Base-by-base conservation (phyloP, 2,113 vertebrate species). In the Hippocampus comes region DNA sequence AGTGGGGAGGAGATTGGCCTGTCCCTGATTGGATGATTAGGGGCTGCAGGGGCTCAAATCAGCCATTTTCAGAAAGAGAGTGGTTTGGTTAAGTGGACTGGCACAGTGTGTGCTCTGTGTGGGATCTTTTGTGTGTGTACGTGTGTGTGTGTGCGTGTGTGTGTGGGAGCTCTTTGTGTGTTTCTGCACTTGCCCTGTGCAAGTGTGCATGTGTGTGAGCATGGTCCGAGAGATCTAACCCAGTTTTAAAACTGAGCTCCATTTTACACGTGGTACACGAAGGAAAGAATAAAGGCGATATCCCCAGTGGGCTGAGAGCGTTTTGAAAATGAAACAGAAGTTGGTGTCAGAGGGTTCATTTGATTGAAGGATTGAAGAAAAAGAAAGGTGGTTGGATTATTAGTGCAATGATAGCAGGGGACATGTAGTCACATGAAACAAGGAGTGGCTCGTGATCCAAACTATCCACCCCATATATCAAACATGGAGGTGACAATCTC, bases 1-100 rank as follows among this genome's bases (percentile, higher is more conserved):
- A 88, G 88, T 91, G 84, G 89, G 88, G 85, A 86, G 86, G 86
- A 91, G 88, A 91, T 91, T 90, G 85, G 84, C 85, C 87, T 84
- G 87, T 76, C 78, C 82, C 88, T 91, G 89, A 91, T 90, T 91
- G 89, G 88, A 90, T 90, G 89, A 91, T 91, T 91, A 90, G 70
- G 77, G 88, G 84, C 89, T 86, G 86, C 86, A 80, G 89, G 89
- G 78, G 88, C 86, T 84, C 86, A 85, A 91, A 91, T 91, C 88
- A 91, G 89, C 81, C 81, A 85, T 87, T 91, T 90, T 90, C 86
- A 90, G 87, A 84, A 89, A 87, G 84, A 85, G 80, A 88, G 84
- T 83, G 85, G 87, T 88, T 90, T 90, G 82, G 88, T 91, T 91
- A 91, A 91, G 88, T 91, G 88, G 88, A 90, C 76, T 86, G 89